phyloP scores from a whole-genome alignment of 2,113 vertebrate genomes.

The Macaca nemestrina region DNA sequence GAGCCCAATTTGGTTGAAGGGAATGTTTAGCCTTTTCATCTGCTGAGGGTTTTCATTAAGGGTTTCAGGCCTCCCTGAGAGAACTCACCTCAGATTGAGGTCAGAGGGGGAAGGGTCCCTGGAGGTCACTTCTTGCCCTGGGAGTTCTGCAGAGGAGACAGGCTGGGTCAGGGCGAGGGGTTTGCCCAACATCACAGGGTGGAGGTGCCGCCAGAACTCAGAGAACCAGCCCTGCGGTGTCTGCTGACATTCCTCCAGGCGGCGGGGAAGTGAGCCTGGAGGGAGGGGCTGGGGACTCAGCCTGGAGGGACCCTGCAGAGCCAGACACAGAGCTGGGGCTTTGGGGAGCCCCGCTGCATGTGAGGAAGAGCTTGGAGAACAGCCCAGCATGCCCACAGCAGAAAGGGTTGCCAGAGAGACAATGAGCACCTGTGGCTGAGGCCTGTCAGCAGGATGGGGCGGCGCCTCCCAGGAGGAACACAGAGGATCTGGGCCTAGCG shows the following conservation, averaged over 20 bases:
- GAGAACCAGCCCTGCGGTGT: neutral
- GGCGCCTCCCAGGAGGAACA: neutral
- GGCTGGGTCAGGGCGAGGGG: neutral
- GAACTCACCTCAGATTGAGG: neutral
- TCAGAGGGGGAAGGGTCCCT: neutral
- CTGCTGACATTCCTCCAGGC: neutral
- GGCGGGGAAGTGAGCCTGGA: neutral
- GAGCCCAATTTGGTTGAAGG: constrained; percentile 49
- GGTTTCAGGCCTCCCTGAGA: neutral
- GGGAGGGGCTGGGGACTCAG: too few species aligned
- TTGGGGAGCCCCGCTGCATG: too few species aligned
- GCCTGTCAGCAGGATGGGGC: neutral
- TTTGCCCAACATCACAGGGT: neutral
- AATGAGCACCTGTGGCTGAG: neutral
- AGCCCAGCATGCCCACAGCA: neutral
- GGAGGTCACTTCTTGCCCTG: neutral
- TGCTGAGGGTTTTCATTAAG: neutral
- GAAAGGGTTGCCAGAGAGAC: neutral
- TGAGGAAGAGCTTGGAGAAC: neutral
- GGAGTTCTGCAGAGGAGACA: neutral
- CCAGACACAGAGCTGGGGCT: neutral
- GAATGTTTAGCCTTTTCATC: constrained; percentile 3
- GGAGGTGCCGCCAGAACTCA: neutral
- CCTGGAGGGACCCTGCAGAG: neutral
- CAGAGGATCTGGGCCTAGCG: neutral